Evolutionary conservation across 2,797 vertebrate species (phyloP).

Genomic region (Trachurus trachurus): DNA sequence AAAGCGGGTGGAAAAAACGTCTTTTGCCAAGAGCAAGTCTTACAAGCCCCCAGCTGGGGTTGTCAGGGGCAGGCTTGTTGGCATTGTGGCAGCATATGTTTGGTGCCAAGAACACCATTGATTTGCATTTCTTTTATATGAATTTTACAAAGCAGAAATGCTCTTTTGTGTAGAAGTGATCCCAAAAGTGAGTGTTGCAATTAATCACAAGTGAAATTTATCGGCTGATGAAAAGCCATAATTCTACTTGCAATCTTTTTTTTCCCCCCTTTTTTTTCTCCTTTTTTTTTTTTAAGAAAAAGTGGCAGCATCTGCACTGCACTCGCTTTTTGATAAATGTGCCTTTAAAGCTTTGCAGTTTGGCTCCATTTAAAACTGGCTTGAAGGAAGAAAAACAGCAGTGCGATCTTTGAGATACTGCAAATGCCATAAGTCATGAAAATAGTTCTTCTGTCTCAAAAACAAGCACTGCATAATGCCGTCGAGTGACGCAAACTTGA

Average conservation of each 20-base stretch:
- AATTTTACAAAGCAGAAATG: slow-evolving; percentile 91
- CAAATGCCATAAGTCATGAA: slow-evolving; percentile 89
- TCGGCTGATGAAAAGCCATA: slow-evolving; percentile 91
- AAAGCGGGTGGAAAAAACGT: slow-evolving; percentile 88
- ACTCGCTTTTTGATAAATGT: slow-evolving; percentile 89
- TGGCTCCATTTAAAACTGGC: slow-evolving; percentile 88
- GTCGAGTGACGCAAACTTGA: slow-evolving; percentile 56
- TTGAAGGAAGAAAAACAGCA: slow-evolving; percentile 87
- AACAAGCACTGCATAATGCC: slow-evolving; percentile 79
- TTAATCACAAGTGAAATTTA: slow-evolving; percentile 93
- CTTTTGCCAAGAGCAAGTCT: slow-evolving; percentile 91
- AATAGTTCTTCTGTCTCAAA: slow-evolving; percentile 85
- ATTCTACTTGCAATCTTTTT: slow-evolving; percentile 87
- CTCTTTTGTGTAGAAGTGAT: slow-evolving; percentile 90
- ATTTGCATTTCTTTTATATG: slow-evolving; percentile 93
- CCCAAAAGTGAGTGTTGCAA: slow-evolving; percentile 91
- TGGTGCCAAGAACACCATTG: slow-evolving; percentile 91
- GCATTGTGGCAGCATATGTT: slow-evolving; percentile 91
- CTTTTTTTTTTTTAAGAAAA: slow-evolving; percentile 77
- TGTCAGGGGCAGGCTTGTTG: slow-evolving; percentile 91
- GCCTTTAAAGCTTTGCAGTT: slow-evolving; percentile 88
- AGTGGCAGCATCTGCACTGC: slow-evolving; percentile 89
- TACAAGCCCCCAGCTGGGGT: slow-evolving; percentile 91
- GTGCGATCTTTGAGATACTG: slow-evolving; percentile 83
- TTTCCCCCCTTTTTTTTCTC: slow-evolving; percentile 61